Percentiles rank a stretch among this genome's conserved stretches.
phyloP scores from a whole-genome alignment of 1,140 invertebrate species.

The Bilobella aurantiaca region DNA sequence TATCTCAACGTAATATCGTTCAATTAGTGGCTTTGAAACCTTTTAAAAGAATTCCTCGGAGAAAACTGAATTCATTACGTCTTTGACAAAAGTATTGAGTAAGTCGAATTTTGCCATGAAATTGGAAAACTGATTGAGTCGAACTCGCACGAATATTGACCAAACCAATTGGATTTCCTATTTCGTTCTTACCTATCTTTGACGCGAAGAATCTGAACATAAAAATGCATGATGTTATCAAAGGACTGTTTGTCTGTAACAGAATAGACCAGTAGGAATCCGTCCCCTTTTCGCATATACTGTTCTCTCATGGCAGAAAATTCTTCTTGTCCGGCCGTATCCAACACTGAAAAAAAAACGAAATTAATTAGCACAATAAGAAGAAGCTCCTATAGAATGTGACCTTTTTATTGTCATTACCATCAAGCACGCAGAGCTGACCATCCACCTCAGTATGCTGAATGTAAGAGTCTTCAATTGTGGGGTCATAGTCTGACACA shows the following conservation, averaged over 20 bases:
- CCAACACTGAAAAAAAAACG: constrained; percentile 55
- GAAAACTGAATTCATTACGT: not conserved
- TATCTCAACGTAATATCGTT: too few relatives aligned
- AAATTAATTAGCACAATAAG: not conserved
- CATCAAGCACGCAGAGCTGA: constrained; percentile 81
- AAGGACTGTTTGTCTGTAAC: constrained; percentile 40
- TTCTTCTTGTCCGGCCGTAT: constrained; percentile 88
- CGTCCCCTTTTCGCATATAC: constrained; percentile 89
- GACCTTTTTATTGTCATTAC: constrained; percentile 45
- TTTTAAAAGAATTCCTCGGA: constrained; percentile 32
- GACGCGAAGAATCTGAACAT: constrained; percentile 82
- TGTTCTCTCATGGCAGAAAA: constrained; percentile 71
- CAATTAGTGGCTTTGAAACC: too few relatives aligned
- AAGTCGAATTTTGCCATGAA: too few relatives aligned
- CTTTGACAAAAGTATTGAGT: not conserved
- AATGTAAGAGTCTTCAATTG: constrained; percentile 81
- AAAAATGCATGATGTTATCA: constrained; percentile 67
- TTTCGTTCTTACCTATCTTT: constrained; percentile 59
- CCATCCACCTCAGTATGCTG: constrained; percentile 83
- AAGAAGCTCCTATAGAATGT: not conserved
- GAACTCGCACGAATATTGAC: too few relatives aligned
- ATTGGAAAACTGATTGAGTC: too few relatives aligned
- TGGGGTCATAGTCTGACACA: constrained; percentile 81
- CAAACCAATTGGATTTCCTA: too few relatives aligned
- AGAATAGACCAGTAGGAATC: constrained; percentile 84